Evolutionary conservation across 1,140 invertebrate species (phyloP).

Genomic region (Odontomachus brunneus): DNA sequence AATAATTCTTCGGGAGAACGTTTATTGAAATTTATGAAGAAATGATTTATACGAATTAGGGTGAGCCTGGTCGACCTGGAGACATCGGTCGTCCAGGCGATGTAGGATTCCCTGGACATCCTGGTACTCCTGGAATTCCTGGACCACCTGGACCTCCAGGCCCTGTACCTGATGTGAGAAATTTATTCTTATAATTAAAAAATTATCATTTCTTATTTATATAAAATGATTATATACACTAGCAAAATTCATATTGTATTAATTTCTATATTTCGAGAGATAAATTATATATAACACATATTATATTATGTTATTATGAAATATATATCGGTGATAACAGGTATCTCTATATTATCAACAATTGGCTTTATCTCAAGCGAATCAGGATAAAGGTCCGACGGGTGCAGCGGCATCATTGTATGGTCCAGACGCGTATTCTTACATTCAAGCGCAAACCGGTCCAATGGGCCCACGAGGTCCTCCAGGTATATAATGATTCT

Average conservation of each 20-base stretch:
- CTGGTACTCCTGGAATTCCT: slow-evolving; percentile 88
- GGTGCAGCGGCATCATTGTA: slow-evolving; percentile 79
- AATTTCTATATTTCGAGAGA: not conserved
- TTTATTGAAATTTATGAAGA: slow-evolving; percentile 10
- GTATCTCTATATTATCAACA: slow-evolving; percentile 88
- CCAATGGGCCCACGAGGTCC: slow-evolving; percentile 90
- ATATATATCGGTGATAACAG: slow-evolving; percentile 72
- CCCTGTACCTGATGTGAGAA: slow-evolving; percentile 90
- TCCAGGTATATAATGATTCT: slow-evolving; percentile 84
- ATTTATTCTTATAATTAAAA: slow-evolving; percentile 21
- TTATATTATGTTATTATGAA: slow-evolving; percentile 3
- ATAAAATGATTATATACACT: not conserved
- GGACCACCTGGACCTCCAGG: slow-evolving; percentile 90
- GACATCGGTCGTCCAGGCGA: slow-evolving; percentile 88
- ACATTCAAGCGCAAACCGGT: slow-evolving; percentile 92
- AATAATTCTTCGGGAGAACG: not conserved
- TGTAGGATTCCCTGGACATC: slow-evolving; percentile 87
- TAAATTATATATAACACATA: not conserved
- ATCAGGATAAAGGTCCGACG: slow-evolving; percentile 91
- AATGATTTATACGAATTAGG: slow-evolving; percentile 72
- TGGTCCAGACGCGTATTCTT: slow-evolving; percentile 89
- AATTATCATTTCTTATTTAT: not conserved
- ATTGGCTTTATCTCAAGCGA: slow-evolving; percentile 87
- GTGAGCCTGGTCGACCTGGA: slow-evolving; percentile 86
- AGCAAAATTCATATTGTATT: not conserved